Evolutionary conservation across 2,113 vertebrate species (phyloP), one percentile per base, ranked within the genome.

Genomic region (Ochotona princeps): DNA sequence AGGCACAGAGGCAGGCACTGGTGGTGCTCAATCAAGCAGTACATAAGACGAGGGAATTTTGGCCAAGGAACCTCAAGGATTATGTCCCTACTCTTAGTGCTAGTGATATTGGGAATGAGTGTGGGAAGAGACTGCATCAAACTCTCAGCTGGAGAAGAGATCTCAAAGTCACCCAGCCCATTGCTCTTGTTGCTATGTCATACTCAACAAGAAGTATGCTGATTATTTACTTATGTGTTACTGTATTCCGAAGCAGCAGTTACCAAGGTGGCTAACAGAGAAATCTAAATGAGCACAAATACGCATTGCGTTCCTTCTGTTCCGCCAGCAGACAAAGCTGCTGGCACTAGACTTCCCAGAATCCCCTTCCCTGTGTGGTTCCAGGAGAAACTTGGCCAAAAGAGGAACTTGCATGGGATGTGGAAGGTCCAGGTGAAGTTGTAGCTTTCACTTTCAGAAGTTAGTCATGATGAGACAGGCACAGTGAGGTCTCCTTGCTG

Each of bases 271-370:
- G 57, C 78, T 26, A 8, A 60, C 15, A 14, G 12, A 73, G 85
- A n/a, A 49, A 23, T 28, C 30, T 7, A 2, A 4, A 28, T 30
- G 28, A 23, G 20, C 2, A 20, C 10, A 69, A 8, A 5, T 11
- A 11, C 25, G 30, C 32, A 7, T 47, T 70, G 87, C 17, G 10
- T 23, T 54, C 81, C 10, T 26, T 54, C 81, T 80, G 51, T 10
- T 30, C 9, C 28, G 26, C 15, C 21, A 60, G 14, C 9, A 32
- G 7, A 35, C 38, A n/a, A 74, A 61, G 23, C 70, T 67, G 23
- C 70, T 61, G 51, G 73, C 83, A 84, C 14, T 54, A 72, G 82
- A n/a, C 63, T 66, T 91, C 80, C 51, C 44, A 89, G 84, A 94
- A 89, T 61, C 75, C 32, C 63, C 51, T 89, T 74, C n/a, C 3